Conservation (phyloP, 2,797 vertebrate genomes). For the Mionectes olivaceus region DNA sequence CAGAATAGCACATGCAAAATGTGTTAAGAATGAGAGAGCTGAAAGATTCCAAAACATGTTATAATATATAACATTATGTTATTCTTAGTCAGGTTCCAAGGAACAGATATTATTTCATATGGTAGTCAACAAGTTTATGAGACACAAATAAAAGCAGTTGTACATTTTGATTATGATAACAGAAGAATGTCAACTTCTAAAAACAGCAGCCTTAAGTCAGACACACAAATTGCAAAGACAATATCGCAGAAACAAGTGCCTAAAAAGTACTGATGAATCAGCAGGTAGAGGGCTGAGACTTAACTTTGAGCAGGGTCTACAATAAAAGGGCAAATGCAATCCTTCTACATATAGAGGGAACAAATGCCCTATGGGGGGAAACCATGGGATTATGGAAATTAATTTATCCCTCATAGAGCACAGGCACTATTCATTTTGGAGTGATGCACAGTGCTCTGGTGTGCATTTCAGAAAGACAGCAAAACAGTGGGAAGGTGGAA, state of each 20-base stretch:
- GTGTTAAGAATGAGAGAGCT: neutral
- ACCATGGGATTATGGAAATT: neutral
- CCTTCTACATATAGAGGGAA: neutral
- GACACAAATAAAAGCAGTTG: neutral
- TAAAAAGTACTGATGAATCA: neutral
- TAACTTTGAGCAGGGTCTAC: rapidly evolving
- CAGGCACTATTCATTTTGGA: neutral
- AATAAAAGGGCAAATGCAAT: neutral
- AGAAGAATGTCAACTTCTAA: neutral
- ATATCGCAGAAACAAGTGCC: neutral
- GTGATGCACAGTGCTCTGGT: rapidly evolving
- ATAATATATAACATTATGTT: neutral
- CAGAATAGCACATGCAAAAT: neutral
- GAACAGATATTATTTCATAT: neutral
- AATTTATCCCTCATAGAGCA: neutral
- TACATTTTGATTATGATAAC: neutral
- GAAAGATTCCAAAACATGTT: neutral
- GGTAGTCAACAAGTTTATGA: neutral
- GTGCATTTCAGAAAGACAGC: neutral
- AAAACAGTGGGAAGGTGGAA: neutral
- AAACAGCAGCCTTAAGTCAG: neutral
- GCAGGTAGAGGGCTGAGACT: neutral
- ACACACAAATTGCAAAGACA: neutral
- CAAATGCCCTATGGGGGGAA: neutral
- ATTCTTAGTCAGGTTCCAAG: neutral